phyloP scores from a whole-genome alignment of 2,888 invertebrate species.

The Ennomos erosarius region DNA sequence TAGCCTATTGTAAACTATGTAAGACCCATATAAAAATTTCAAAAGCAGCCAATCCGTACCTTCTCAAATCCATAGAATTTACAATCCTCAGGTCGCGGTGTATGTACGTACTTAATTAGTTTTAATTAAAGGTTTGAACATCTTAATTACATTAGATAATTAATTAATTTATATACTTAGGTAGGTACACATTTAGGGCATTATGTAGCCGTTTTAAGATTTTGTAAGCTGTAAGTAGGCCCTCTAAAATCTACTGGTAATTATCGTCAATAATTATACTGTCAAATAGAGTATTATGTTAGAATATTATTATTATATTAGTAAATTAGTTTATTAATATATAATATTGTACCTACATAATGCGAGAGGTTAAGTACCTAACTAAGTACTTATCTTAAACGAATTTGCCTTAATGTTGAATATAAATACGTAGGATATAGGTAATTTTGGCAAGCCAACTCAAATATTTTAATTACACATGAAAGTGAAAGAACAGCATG shows the following conservation, averaged over 20 bases:
- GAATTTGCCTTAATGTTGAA: too few relatives aligned
- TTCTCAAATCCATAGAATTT: constrained; percentile 14
- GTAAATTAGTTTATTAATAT: too few relatives aligned
- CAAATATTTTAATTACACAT: too few relatives aligned
- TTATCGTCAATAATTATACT: constrained; percentile 6
- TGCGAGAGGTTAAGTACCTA: too few relatives aligned
- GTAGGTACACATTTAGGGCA: constrained; percentile 1
- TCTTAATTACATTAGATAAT: constrained; percentile 10
- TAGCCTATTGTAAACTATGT: constrained; percentile 2
- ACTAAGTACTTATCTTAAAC: too few relatives aligned
- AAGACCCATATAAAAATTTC: constrained; percentile 4
- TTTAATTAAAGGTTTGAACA: constrained; percentile 21
- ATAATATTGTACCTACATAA: too few relatives aligned
- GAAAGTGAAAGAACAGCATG: too few relatives aligned
- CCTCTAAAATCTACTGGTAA: constrained; percentile 17
- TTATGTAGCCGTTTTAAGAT: neutral
- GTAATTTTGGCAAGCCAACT: too few relatives aligned
- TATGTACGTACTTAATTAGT: constrained; percentile 6
- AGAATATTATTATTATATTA: too few relatives aligned
- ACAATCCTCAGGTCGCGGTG: constrained; percentile 23
- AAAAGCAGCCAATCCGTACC: constrained; percentile 1
- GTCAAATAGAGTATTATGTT: neutral
- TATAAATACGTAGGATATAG: too few relatives aligned
- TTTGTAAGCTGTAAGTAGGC: constrained; percentile 6
- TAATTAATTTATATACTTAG: neutral